Conservation (phyloP, 2,113 vertebrate species). For the Notarius quadriscutis region DNA sequence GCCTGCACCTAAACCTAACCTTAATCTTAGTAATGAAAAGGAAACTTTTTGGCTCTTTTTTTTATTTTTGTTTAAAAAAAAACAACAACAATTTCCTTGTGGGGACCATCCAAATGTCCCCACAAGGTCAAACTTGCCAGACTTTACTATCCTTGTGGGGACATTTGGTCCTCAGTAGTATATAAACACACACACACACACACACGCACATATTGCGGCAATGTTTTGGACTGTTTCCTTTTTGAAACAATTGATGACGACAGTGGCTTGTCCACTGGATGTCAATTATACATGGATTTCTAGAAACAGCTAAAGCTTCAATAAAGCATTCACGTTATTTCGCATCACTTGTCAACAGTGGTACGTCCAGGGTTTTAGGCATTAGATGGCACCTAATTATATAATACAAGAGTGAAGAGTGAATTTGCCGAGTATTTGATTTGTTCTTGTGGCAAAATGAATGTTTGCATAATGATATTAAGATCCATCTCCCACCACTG, state of each 20-base stretch:
- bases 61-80: too few species aligned
- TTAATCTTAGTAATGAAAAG: too few species aligned
- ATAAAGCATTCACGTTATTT: neutral
- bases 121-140: too few species aligned
- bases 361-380: neutral
- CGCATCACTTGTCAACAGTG: neutral
- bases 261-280: neutral
- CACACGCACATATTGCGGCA: neutral
- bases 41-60: too few species aligned
- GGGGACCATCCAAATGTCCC: too few species aligned
- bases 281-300: neutral
- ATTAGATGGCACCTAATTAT: neutral
- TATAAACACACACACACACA: neutral
- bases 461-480: neutral
- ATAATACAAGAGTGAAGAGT: neutral
- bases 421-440: neutral
- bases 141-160: too few species aligned
- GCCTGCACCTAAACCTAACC: too few species aligned
- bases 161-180: too few species aligned
- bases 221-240: neutral
- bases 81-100: too few species aligned
- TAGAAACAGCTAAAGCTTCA: neutral
- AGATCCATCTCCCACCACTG: neutral
- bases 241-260: neutral
- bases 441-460: neutral